Evolutionary conservation across 2,113 vertebrate species (phyloP).

Genomic region (Phalacrocorax pelagicus): DNA sequence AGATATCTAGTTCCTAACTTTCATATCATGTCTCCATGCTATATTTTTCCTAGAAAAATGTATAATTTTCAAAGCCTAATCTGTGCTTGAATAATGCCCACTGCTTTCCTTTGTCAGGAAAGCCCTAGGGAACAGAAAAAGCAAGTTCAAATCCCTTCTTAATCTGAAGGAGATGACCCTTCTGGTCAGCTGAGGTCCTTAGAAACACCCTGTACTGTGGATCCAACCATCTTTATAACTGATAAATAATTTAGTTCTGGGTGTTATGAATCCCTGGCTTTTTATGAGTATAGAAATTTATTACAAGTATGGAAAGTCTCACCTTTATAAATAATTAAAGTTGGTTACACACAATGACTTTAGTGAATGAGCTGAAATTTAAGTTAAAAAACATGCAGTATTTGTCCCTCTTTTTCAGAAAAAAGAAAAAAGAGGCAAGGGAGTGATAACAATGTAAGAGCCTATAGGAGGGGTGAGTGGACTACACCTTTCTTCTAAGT

Average conservation of each 20-base stretch:
- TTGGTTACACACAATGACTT: slow-evolving; percentile 34
- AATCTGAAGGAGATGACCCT: background rate
- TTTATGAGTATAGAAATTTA: slow-evolving; percentile 36
- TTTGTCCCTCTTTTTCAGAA: background rate
- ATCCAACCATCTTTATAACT: background rate
- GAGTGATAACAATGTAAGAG: background rate
- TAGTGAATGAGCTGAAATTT: slow-evolving; percentile 13
- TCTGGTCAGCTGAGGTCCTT: background rate
- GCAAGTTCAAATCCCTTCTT: background rate
- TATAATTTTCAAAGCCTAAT: background rate
- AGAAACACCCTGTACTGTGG: background rate
- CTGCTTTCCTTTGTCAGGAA: background rate
- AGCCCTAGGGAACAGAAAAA: background rate
- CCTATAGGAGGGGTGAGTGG: background rate
- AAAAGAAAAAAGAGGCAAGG: background rate
- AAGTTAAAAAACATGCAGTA: slow-evolving; percentile 8
- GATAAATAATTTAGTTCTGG: slow-evolving; percentile 38
- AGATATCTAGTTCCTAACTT: background rate
- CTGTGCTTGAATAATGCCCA: background rate
- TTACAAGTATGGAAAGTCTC: slow-evolving; percentile 40
- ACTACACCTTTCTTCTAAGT: background rate
- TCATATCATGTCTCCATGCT: background rate
- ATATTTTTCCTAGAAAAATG: background rate
- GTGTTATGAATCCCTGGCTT: background rate
- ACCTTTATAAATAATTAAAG: slow-evolving; percentile 58